Evolutionary conservation across 2,113 vertebrate species (phyloP).

Genomic region (Tenrec ecaudatus): DNA sequence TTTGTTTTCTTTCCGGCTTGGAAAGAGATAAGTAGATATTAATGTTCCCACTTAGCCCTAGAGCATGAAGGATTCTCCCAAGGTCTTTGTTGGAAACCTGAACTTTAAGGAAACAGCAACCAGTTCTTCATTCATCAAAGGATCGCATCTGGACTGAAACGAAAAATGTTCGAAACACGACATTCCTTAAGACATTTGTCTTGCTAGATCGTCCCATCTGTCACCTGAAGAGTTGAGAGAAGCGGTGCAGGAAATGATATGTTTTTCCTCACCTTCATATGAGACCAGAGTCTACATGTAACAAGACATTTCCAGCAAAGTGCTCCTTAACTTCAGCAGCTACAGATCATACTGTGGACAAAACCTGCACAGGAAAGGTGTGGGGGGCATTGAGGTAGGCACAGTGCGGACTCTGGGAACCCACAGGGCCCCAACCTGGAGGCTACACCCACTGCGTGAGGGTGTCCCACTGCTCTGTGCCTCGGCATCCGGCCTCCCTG

Average conservation of each 20-base stretch:
- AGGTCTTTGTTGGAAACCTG: not conserved
- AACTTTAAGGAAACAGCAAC: slow-evolving; percentile 6
- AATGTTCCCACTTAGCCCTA: not conserved
- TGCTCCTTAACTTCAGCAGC: not conserved
- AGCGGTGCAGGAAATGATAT: not conserved
- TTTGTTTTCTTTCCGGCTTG: not conserved
- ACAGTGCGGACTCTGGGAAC: not conserved
- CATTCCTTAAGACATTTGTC: slow-evolving; percentile 18
- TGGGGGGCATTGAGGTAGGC: too few species aligned
- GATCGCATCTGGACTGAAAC: slow-evolving; percentile 45
- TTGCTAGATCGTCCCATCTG: slow-evolving; percentile 59
- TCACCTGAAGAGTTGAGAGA: slow-evolving; percentile 17
- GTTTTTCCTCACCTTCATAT: slow-evolving; percentile 5
- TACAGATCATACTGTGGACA: not conserved
- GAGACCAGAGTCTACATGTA: slow-evolving; percentile 29
- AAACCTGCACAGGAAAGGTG: not conserved
- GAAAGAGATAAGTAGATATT: not conserved
- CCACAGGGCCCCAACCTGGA: accelerated
- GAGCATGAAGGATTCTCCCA: not conserved
- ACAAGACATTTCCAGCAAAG: slow-evolving; percentile 2
- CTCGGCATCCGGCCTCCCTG: not conserved
- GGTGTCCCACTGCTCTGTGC: not conserved
- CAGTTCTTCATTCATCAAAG: slow-evolving; percentile 5
- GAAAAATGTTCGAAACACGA: slow-evolving; percentile 57
- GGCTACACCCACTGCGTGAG: accelerated